Percentiles rank a stretch among this genome's conserved stretches.
phyloP scores from a whole-genome alignment of 1,140 invertebrate species.

The Hydropsyche tenuis region DNA sequence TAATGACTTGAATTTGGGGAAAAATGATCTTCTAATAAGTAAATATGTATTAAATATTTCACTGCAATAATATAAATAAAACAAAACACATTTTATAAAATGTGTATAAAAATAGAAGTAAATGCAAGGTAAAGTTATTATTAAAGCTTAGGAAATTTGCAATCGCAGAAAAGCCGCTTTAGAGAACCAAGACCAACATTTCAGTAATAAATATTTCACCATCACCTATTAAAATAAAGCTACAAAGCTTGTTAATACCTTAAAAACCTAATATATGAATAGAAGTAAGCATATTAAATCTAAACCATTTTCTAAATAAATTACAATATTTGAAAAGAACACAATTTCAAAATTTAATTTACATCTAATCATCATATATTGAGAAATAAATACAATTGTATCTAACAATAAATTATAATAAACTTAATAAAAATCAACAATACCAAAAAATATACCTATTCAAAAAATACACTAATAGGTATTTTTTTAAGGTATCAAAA shows the following conservation, averaged over 20 bases:
- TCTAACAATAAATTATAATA: too few species aligned
- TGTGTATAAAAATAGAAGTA: not conserved
- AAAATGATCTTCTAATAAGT: too few species aligned
- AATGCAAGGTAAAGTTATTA: slow-evolving; percentile 14
- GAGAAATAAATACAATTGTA: too few species aligned
- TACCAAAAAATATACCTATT: too few species aligned
- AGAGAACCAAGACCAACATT: slow-evolving; percentile 13
- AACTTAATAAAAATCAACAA: too few species aligned
- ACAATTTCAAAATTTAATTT: too few species aligned
- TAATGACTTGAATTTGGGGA: too few species aligned
- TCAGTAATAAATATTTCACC: slow-evolving; percentile 8
- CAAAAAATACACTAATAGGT: too few species aligned
- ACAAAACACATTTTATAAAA: not conserved
- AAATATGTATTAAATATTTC: not conserved
- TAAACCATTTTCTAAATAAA: not conserved
- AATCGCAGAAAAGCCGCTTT: slow-evolving; percentile 2
- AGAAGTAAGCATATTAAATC: not conserved
- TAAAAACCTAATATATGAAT: not conserved
- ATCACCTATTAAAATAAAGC: slow-evolving; percentile 8
- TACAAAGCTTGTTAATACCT: not conserved
- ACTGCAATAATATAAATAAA: slow-evolving; percentile 3
- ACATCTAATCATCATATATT: not conserved
- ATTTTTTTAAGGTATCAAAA: too few species aligned
- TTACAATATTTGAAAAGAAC: too few species aligned
- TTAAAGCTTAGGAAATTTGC: slow-evolving; percentile 22